Evolutionary conservation across 2,113 vertebrate species (phyloP).

Genomic region (Mus spicilegus): DNA sequence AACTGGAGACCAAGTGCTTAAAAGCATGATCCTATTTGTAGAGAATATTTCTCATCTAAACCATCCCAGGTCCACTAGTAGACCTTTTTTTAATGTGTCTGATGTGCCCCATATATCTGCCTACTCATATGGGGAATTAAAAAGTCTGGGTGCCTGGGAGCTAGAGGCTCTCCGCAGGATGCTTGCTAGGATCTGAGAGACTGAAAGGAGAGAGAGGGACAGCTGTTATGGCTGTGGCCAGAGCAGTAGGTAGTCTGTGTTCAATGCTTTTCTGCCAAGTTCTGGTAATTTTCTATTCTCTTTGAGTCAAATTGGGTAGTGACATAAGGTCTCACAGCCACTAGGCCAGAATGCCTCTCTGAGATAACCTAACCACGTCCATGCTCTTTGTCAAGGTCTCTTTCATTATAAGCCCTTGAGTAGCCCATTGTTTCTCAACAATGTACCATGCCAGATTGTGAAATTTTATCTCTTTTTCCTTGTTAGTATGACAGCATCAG

Average conservation of each 20-base stretch:
- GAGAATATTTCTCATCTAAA: not conserved
- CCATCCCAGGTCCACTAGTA: not conserved
- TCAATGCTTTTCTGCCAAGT: not conserved
- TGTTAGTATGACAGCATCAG: not conserved
- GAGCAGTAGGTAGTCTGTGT: not conserved
- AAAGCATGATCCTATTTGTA: not conserved
- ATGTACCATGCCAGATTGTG: not conserved
- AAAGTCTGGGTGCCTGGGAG: not conserved
- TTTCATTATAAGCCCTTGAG: not conserved
- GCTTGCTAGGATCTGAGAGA: not conserved
- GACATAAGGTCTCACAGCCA: not conserved
- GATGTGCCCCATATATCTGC: not conserved
- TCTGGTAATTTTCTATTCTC: not conserved
- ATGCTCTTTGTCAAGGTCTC: not conserved
- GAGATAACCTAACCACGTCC: not conserved
- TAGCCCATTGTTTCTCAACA: constrained; percentile 21
- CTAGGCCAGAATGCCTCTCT: not conserved
- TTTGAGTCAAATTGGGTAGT: not conserved
- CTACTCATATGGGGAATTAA: not conserved
- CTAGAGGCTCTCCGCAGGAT: not conserved
- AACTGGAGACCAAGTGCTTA: not conserved
- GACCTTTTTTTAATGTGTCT: not conserved
- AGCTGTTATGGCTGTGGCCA: not conserved
- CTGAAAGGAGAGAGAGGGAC: too few species aligned
- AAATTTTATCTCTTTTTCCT: constrained; percentile 6